Base-by-base conservation (phyloP, 2,888 invertebrate species). In the Lepeophtheirus nordmannii region DNA sequence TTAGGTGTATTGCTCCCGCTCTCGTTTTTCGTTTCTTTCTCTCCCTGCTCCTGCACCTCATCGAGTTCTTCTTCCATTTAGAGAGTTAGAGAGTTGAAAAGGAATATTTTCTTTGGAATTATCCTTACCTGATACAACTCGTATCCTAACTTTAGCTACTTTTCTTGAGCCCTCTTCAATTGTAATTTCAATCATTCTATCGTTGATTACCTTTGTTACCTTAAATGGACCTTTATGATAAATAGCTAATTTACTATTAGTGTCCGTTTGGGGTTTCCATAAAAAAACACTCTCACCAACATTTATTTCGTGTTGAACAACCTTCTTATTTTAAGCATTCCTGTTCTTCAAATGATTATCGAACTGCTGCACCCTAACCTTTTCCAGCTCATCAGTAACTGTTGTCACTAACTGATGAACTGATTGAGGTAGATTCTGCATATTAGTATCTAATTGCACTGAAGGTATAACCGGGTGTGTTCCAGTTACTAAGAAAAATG, bases 211-310 rank as follows among this genome's bases (percentile, higher is more conserved):
- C 1, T 38, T 17, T 10, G 12, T 10, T 10, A 60, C 60, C 7
- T 60, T 37, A 38, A 23, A 60, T 12, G 60, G 60, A 1, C 60
- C 60, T 10, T 60, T 10, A 17, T 37, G 60, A 23, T 60, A 60
- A 30, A 37, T 60, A 37, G 60, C 60, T 10, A 38, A 17, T 14
- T 60, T 60, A 11, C 60, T 1, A 14, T 30, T 38, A 1, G 17
- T 10, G 11, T 38, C 60, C 11, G 37, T 60, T 37, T 60, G 37
- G 2, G 60, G 60, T 11, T 8, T 11, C 30, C n/a, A 38, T 60
- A 38, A 17, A 14, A 37, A 60, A 1, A 60, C 60, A 11, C 10
- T 38, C 1, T 22, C 22, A 1, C 60, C 60, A 10, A 37, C 38
- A 17, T 60, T 20, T 20, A 60, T n/a, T 1, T 10, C 7, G 1